Evolutionary conservation across 2,888 invertebrate species (phyloP), one percentile per base, ranked within the genome.

Genomic region (Ophion slaviceki): DNA sequence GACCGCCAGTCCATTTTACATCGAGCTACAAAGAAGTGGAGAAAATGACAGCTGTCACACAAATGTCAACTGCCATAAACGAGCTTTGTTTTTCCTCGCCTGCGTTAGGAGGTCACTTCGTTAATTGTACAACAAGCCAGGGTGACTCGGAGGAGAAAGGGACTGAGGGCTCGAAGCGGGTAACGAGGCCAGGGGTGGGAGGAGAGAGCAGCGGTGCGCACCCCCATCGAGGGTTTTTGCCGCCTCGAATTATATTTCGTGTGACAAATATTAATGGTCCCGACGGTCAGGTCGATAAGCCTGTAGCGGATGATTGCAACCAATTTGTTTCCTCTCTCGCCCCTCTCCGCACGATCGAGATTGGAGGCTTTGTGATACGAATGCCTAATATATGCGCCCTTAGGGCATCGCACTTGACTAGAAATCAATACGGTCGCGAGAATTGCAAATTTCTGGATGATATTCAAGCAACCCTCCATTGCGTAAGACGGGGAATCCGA

Each of bases 181-280:
- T 5, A 8, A 5, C 40, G 40, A 40, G 40, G 40, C 8, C 8
- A 17, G 53, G 17, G 53, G 53, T 17, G 40, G 6, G 8, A 59
- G 47, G 32, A n/a, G 72, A 68, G 61, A 68, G 45, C 24, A 74
- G 68, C 62, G 45, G 20, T 45, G 28, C 45, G 72, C 32, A 28
- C 14, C n/a, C 45, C 59, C 53, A 32, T 76, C 36, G 66, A 24
- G 47, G 45, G 24, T 17, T 24, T 75, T 68, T 68, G 61, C 61
- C 62, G 62, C 68, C 72, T 64, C 68, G 77, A 80, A 83, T 80
- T 80, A 80, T 53, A 53, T 83, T 83, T 78, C 67, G 47, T 14
- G 47, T 74, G 86, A 83, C 83, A 74, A 86, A 83, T 83, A 77
- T 83, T 83, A 80, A 86, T 83, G 45, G 71, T 68, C 61, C 20